Evolutionary conservation across 2,113 vertebrate species (phyloP).

Genomic region (Nasalis larvatus): DNA sequence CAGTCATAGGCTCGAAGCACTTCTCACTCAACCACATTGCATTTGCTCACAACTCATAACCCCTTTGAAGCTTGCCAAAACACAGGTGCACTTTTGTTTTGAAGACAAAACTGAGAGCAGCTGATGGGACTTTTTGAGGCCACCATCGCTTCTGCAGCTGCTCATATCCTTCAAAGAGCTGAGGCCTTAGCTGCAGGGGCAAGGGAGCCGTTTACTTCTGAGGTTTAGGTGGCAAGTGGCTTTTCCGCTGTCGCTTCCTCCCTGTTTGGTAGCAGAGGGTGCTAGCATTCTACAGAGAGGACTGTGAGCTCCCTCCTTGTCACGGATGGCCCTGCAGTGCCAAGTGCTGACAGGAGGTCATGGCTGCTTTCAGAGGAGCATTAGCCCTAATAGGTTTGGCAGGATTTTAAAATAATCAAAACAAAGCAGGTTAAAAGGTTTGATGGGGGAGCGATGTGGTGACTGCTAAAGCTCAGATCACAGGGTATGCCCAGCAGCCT

Average conservation of each 20-base stretch:
- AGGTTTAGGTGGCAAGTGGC: not conserved
- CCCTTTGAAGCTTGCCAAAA: constrained; percentile 56
- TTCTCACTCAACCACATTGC: not conserved
- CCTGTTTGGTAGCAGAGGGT: not conserved
- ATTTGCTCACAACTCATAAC: not conserved
- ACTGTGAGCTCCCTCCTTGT: constrained; percentile 1
- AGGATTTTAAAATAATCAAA: constrained; percentile 70
- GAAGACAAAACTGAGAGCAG: constrained; percentile 5
- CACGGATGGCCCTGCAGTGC: not conserved
- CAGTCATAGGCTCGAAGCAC: fast-evolving
- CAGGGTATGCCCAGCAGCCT: not conserved
- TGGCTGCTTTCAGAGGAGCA: constrained; percentile 60
- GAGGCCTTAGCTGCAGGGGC: not conserved
- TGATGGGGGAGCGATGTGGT: not conserved
- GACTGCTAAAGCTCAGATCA: not conserved
- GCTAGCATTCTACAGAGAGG: not conserved
- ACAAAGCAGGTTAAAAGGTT: constrained; percentile 66
- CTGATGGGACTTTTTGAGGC: not conserved
- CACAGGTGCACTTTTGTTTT: constrained; percentile 68
- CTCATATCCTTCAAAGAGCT: not conserved
- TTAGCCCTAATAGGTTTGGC: constrained; percentile 64
- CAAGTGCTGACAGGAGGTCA: constrained; percentile 8
- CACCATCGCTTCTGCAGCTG: constrained; percentile 23
- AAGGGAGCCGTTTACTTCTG: not conserved
- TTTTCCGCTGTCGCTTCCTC: not conserved